Evolutionary conservation across 2,888 invertebrate species (phyloP).

Genomic region (Sphaerophoria taeniata): DNA sequence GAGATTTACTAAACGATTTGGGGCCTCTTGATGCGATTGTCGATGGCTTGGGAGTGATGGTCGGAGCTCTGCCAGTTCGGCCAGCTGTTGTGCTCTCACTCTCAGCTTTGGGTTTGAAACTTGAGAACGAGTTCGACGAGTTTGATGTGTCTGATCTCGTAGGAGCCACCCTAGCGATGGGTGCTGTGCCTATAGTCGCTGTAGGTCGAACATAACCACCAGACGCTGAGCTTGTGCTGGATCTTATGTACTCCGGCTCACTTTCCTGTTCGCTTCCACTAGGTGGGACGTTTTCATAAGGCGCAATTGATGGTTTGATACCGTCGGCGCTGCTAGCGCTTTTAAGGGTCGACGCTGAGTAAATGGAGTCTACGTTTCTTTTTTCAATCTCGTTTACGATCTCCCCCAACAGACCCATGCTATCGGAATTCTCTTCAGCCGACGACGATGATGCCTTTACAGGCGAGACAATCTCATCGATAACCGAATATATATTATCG

Average conservation of each 20-base stretch:
- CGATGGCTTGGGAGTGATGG: slow-evolving; percentile 65
- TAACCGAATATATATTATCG: slow-evolving; percentile 94
- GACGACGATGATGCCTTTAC: slow-evolving; percentile 76
- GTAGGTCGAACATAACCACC: slow-evolving; percentile 90
- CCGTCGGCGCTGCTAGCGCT: slow-evolving; percentile 82
- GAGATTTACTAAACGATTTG: slow-evolving; percentile 69
- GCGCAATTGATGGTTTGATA: slow-evolving; percentile 40
- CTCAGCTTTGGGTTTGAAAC: slow-evolving; percentile 79
- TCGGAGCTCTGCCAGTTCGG: slow-evolving; percentile 32
- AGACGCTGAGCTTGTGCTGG: slow-evolving; percentile 86
- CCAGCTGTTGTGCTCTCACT: slow-evolving; percentile 23
- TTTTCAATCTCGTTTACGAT: slow-evolving; percentile 95
- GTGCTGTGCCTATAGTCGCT: slow-evolving; percentile 87
- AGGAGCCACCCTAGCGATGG: slow-evolving; percentile 83
- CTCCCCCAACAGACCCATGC: slow-evolving; percentile 91
- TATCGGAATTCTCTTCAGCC: slow-evolving; percentile 84
- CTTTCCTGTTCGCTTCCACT: slow-evolving; percentile 78
- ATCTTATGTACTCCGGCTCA: slow-evolving; percentile 86
- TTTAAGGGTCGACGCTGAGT: slow-evolving; percentile 90
- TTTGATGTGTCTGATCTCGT: slow-evolving; percentile 79
- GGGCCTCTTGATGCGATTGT: slow-evolving; percentile 66
- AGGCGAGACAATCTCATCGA: slow-evolving; percentile 88
- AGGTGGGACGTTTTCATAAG: slow-evolving; percentile 55
- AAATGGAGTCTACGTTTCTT: slow-evolving; percentile 93
- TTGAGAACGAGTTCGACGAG: slow-evolving; percentile 80